These are phyloP conservation scores for Gymnothorax reevesii DNA, from an alignment of 2,797 vertebrate genomes.

Conservation along the genomic window DNA sequence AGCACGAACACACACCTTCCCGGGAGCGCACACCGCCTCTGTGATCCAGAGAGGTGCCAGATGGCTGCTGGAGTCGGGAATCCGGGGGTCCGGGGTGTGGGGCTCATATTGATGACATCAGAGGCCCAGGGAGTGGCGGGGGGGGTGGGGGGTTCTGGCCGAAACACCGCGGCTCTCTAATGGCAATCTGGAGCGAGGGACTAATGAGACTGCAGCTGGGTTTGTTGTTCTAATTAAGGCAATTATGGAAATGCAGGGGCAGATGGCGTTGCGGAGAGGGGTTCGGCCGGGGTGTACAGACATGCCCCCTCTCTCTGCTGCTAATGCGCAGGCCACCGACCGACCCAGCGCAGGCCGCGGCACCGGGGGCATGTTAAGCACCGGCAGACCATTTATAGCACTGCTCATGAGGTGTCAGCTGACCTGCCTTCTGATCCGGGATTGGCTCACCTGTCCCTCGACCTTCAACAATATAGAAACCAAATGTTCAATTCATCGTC, in stretches of 20 bases:
- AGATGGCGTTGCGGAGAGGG: slow-evolving; percentile 68
- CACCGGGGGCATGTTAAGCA: background rate
- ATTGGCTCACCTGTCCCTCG: background rate
- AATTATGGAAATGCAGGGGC: slow-evolving; percentile 63
- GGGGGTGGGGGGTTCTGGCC: background rate
- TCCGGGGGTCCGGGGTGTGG: background rate
- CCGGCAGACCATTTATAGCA: background rate
- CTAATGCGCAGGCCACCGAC: background rate
- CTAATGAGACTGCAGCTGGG: slow-evolving; percentile 53
- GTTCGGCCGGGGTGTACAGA: slow-evolving; percentile 49
- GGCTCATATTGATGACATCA: background rate
- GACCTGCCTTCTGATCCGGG: slow-evolving; percentile 1
- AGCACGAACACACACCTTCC: background rate
- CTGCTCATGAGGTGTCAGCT: background rate
- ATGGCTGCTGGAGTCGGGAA: background rate
- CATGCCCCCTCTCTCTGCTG: background rate
- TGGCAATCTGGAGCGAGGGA: slow-evolving; percentile 42
- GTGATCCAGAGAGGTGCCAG: background rate
- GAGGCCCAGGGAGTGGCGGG: background rate
- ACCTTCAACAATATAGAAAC: background rate
- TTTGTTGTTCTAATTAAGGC: slow-evolving; percentile 63
- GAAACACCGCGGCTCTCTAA: slow-evolving; percentile 23
- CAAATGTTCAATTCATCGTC: background rate
- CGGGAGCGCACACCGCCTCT: background rate
- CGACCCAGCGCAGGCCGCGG: background rate